Base-by-base conservation (phyloP, 2,888 invertebrate genomes). In the Dryococelus australis region DNA sequence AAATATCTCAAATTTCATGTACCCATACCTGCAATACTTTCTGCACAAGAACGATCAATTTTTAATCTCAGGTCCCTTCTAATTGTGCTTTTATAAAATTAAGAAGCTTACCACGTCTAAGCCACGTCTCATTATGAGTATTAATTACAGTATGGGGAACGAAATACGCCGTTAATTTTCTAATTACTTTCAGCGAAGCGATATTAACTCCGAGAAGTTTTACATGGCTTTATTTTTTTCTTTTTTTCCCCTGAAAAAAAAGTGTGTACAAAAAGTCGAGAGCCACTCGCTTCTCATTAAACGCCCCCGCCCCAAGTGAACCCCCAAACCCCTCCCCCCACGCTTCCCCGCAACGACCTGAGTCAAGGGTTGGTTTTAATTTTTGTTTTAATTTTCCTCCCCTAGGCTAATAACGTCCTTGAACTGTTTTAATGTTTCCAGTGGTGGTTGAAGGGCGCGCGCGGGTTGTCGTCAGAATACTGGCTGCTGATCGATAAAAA, bases 91-190 rank as follows among this genome's bases (percentile, higher is more conserved):
- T 65, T n/a, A 65, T n/a, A 65, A 65, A 65, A 65, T 65, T 65
- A 65, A 65, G 65, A 65, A 65, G 65, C 65, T 65, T 65, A 65
- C 65, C 65, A 65, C 13, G 65, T 65, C 20, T 65, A 65, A 65
- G 65, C 65, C 65, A n/a, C 8, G 24, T 8, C 65, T 65, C 65
- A 24, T 65, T 65, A 65, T 65, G 65, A 24, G 65, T 65, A 65
- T 65, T 65, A 65, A 65, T 65, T 65, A 65, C 65, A 65, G 65
- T 65, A n/a, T 65, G 65, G 65, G n/a, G 65, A 65, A n/a, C 65
- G 65, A 65, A 65, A 65, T 65, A 65, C n/a, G n/a, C 65, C 65
- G 65, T 65, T 65, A 65, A 65, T 65, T 65, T 65, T 65, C 65
- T 65, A 65, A 65, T 65, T 65, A 65, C 65, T 65, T 65, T 65